Conservation (phyloP, 2,888 invertebrate genomes). For the Tanytarsus gracilentus region DNA sequence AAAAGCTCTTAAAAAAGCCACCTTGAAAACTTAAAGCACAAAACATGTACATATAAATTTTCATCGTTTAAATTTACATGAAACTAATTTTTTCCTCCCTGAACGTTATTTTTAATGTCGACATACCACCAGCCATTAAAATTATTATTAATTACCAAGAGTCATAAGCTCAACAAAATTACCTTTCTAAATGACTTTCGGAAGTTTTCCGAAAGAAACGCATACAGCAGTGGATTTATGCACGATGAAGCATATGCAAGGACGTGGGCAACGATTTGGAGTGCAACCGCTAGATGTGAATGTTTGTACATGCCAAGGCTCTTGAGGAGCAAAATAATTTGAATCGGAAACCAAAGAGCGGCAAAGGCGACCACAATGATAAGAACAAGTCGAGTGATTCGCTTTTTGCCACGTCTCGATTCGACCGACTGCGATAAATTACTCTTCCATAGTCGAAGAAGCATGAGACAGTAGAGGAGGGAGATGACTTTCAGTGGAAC, state of each 20-base stretch:
- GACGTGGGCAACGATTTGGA: conserved; percentile 63
- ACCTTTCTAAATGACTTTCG: conserved; percentile 73
- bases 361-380: conserved; percentile 84
- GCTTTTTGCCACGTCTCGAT: conserved; percentile 64
- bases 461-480: conserved; percentile 10
- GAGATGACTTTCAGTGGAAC: conserved; percentile 19
- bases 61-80: too few relatives aligned
- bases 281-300: conserved; percentile 52
- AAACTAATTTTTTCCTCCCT: too few relatives aligned
- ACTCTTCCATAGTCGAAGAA: conserved; percentile 21
- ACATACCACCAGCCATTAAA: too few relatives aligned
- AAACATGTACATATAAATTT: too few relatives aligned
- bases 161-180: conserved; percentile 30
- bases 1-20: too few relatives aligned
- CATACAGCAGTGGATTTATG: conserved; percentile 88
- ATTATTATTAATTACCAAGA: too few relatives aligned
- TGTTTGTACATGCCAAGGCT: conserved; percentile 52
- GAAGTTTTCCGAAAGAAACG: conserved; percentile 89
- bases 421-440: conserved; percentile 42
- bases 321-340: conserved; percentile 40
- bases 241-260: conserved; percentile 78
- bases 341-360: conserved; percentile 11
- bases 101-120: neutral
- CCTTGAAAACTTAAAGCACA: too few relatives aligned
- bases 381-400: conserved; percentile 84